phyloP scores from a whole-genome alignment of 2,797 vertebrate species.

The Amphiprion clarkii region DNA sequence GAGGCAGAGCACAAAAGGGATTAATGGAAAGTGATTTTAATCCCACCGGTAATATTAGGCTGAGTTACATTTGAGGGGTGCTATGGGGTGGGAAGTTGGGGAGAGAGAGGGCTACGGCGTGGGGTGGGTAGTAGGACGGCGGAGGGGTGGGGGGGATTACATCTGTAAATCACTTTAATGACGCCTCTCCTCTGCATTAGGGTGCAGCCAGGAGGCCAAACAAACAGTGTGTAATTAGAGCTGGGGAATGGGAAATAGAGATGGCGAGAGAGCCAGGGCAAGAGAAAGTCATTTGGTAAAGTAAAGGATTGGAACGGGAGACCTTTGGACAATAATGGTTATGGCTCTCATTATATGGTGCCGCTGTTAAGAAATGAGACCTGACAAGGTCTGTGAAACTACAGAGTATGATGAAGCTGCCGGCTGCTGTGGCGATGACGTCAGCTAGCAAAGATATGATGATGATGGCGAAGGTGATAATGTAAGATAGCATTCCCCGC shows the following conservation, averaged over 20 bases:
- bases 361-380: slow-evolving; percentile 67
- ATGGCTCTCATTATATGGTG: slow-evolving; percentile 76
- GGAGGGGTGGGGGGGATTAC: slow-evolving; percentile 60
- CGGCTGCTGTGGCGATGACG: slow-evolving; percentile 6
- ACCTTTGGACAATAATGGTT: slow-evolving; percentile 78
- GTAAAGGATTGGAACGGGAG: slow-evolving; percentile 74
- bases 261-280: slow-evolving; percentile 54
- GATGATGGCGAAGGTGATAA: slow-evolving; percentile 46
- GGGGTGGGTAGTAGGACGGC: neutral
- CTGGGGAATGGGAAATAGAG: slow-evolving; percentile 69
- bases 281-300: slow-evolving; percentile 77
- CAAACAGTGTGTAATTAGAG: slow-evolving; percentile 83
- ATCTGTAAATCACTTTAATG: slow-evolving; percentile 82
- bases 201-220: slow-evolving; percentile 79
- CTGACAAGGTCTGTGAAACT: slow-evolving; percentile 57
- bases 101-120: neutral
- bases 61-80: slow-evolving; percentile 67
- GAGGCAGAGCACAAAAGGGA: slow-evolving; percentile 59
- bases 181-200: slow-evolving; percentile 74
- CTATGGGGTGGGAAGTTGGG: slow-evolving; percentile 45
- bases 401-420: slow-evolving; percentile 49
- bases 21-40: slow-evolving; percentile 74
- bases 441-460: neutral
- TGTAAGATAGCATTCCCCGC: slow-evolving; percentile 29
- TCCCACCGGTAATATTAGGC: slow-evolving; percentile 70